Conservation (phyloP, 2,797 vertebrate genomes). For the Acridotheres tristis region DNA sequence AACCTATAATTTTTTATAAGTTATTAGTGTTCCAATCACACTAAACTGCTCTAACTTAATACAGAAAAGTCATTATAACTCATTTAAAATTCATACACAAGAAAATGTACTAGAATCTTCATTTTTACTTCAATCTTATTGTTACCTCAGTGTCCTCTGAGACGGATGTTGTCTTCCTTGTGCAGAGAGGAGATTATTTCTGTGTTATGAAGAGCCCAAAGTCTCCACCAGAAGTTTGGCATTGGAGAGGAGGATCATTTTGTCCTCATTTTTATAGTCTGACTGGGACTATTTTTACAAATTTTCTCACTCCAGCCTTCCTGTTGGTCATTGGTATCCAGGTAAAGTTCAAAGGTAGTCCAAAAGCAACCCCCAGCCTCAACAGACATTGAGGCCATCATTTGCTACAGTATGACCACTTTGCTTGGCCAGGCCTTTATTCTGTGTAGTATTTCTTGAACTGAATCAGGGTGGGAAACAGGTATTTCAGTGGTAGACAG, state of each 20-base stretch:
- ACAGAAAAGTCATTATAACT: background rate
- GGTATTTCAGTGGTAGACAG: background rate
- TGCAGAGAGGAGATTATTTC: background rate
- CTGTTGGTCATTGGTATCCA: background rate
- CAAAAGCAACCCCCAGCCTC: fast-evolving
- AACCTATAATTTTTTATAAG: background rate
- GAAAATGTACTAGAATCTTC: background rate
- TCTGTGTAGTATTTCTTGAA: background rate
- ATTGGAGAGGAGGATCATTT: background rate
- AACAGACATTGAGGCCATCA: fast-evolving
- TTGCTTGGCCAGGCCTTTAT: background rate
- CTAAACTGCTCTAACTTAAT: background rate
- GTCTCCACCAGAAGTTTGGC: background rate
- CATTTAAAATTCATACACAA: background rate
- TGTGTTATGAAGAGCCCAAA: background rate
- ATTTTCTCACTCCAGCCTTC: background rate
- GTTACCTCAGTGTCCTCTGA: background rate
- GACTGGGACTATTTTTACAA: background rate
- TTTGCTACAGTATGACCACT: background rate
- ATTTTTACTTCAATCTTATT: background rate
- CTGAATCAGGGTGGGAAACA: background rate
- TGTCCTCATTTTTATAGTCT: background rate
- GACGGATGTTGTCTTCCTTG: fast-evolving
- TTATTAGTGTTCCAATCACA: background rate
- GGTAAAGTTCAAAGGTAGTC: background rate